These are phyloP conservation scores for Drosophila paranaensis DNA, from an alignment of 2,888 invertebrate genomes.

Conservation along the genomic window DNA sequence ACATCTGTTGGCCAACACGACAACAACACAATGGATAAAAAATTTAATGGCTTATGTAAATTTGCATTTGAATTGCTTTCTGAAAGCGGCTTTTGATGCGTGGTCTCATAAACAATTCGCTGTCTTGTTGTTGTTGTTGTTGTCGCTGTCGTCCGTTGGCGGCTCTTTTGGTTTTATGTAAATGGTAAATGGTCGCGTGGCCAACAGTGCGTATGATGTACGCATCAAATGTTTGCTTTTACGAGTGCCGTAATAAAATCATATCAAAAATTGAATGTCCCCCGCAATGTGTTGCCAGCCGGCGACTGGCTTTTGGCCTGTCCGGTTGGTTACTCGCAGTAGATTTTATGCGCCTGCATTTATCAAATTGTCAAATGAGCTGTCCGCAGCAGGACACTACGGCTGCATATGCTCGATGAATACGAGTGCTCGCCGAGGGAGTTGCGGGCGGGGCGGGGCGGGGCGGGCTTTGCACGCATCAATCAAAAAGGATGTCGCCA, in stretches of 20 bases:
- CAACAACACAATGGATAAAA: conserved; percentile 46
- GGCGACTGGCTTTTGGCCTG: neutral
- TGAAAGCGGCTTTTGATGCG: conserved; percentile 64
- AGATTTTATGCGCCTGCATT: conserved; percentile 58
- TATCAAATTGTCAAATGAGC: conserved; percentile 79
- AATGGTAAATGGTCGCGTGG: conserved; percentile 50
- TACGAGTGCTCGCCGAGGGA: neutral
- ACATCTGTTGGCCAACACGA: conserved; percentile 48
- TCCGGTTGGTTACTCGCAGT: conserved; percentile 31
- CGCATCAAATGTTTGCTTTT: conserved; percentile 62
- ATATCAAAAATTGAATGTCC: conserved; percentile 70
- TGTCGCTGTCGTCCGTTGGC: conserved; percentile 22
- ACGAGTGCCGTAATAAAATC: conserved; percentile 73
- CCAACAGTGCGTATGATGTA: conserved; percentile 72
- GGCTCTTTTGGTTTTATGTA: conserved; percentile 55
- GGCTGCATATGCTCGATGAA: conserved; percentile 7
- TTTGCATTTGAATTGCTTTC: conserved; percentile 61
- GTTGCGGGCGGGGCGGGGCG: too few relatives aligned
- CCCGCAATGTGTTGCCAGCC: conserved; percentile 10
- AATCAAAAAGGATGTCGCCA: conserved; percentile 51
- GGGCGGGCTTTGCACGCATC: conserved; percentile 37
- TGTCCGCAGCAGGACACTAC: conserved; percentile 55
- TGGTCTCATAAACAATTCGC: conserved; percentile 63
- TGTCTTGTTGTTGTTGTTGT: conserved; percentile 15
- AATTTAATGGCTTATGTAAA: conserved; percentile 75